Evolutionary conservation across 1,140 invertebrate genomes (phyloP).

Genomic region (Formica selysi): DNA sequence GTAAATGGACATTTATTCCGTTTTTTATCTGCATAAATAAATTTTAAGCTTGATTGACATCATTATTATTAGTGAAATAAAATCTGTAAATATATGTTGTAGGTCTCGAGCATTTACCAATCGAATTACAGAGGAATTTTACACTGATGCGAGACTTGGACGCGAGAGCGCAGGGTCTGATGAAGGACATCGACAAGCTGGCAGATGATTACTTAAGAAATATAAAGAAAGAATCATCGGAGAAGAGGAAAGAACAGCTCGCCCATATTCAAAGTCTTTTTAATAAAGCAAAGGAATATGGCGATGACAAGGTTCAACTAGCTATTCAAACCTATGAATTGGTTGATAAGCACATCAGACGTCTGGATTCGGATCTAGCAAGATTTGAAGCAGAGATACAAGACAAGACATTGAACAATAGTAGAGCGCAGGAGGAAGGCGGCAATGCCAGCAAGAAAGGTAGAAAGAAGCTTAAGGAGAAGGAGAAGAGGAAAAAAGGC

Average conservation of each 20-base stretch:
- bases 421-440: slow-evolving; percentile 88
- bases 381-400: slow-evolving; percentile 98
- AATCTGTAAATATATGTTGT: slow-evolving; percentile 73
- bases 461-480: slow-evolving; percentile 91
- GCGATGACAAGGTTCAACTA: slow-evolving; percentile 98
- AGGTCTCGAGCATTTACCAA: slow-evolving; percentile 97
- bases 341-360: slow-evolving; percentile 99
- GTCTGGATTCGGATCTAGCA: slow-evolving; percentile 97
- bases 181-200: slow-evolving; percentile 96
- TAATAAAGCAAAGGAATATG: slow-evolving; percentile 97
- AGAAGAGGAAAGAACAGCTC: slow-evolving; percentile 94
- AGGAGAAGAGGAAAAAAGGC: slow-evolving; percentile 87
- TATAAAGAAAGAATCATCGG: slow-evolving; percentile 88
- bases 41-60: background rate
- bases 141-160: slow-evolving; percentile 98
- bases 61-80: background rate
- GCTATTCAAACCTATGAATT: slow-evolving; percentile 99
- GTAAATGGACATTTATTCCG: background rate
- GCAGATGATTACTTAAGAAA: slow-evolving; percentile 94
- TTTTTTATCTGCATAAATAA: background rate
- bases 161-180: slow-evolving; percentile 94
- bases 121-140: slow-evolving; percentile 98
- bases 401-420: slow-evolving; percentile 93
- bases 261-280: slow-evolving; percentile 95
- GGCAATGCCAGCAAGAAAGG: slow-evolving; percentile 88